Evolutionary conservation across 2,797 vertebrate species (phyloP).

Genomic region (Oreochromis grahami): DNA sequence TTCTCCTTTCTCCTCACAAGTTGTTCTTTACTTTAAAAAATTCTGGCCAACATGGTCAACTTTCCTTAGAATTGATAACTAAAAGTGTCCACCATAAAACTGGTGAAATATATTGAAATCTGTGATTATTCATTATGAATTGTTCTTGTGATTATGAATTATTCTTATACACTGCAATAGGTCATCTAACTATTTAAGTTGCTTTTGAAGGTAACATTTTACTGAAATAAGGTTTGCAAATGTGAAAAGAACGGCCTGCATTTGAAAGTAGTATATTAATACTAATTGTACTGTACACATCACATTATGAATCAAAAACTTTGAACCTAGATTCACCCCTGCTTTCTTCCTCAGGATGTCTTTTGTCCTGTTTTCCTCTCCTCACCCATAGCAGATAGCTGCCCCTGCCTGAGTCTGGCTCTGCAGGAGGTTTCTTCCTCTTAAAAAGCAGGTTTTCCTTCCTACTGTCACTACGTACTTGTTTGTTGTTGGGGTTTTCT

Average conservation of each 20-base stretch:
- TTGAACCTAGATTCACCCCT: not conserved
- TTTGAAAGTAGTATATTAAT: not conserved
- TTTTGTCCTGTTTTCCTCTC: not conserved
- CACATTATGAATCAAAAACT: not conserved
- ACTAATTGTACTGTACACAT: not conserved
- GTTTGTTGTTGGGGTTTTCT: not conserved
- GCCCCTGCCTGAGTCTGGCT: not conserved
- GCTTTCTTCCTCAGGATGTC: not conserved
- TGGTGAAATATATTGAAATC: not conserved
- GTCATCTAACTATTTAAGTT: not conserved
- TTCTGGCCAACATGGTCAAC: not conserved
- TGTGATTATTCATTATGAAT: not conserved
- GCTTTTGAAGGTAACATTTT: not conserved
- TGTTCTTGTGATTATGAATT: not conserved
- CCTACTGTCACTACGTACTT: no score
- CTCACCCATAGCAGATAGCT: not conserved
- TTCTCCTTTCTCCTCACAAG: not conserved
- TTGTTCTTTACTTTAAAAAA: not conserved
- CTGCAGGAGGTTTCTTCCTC: not conserved
- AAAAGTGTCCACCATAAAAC: not conserved
- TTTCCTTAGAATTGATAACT: not conserved
- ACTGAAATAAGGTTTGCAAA: not conserved
- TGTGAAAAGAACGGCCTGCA: not conserved
- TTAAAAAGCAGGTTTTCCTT: not conserved
- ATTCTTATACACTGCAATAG: not conserved